Evolutionary conservation across 2,888 invertebrate species (phyloP), one percentile per base, ranked within the genome.

Genomic region (Salticus scenicus): DNA sequence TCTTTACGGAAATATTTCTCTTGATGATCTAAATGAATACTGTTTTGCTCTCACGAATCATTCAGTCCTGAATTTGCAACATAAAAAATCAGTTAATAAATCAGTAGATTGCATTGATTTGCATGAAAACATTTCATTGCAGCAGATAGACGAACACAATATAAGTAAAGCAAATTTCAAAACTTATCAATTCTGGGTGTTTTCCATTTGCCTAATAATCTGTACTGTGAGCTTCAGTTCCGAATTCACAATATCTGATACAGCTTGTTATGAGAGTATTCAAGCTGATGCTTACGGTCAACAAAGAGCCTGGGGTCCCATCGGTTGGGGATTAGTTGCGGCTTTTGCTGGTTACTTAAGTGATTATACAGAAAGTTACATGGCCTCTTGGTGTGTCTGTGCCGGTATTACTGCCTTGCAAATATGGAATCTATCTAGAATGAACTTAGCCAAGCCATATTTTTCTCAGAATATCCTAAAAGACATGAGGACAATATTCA

Each of bases 231-330:
- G 75, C 0, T 69, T 70, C 37, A 87, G 77, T 20, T 67, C 83
- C 0, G 69, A 78, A 4, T 84, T 87, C 20, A 87, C 88, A 17
- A 75, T 89, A 0, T 87, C 86, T 7, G 89, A 89, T 41, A 83
- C 87, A 12, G 87, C 80, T 51, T 67, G 87, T 66, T 78, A 87
- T 80, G 88, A 87, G 67, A 76, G 75, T 63, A 42, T 87, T 24
- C 51, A 71, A 14, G 71, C 77, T 14, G 12, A 63, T 0, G 86
- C 72, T 41, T 89, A 78, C 70, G 89, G 89, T 1, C 28, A n/a
- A 14, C 81, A 84, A 63, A 70, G 89, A n/a, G 75, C 88, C 0
- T 89, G 81, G 78, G 89, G 89, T 2, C 77, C 88, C 2, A 28
- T 88, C 1, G 83, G 87, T 12, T 88, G 81, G 77, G 88, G 88